Base-by-base conservation (phyloP, 2,888 invertebrate species). In the Apamea sordens region DNA sequence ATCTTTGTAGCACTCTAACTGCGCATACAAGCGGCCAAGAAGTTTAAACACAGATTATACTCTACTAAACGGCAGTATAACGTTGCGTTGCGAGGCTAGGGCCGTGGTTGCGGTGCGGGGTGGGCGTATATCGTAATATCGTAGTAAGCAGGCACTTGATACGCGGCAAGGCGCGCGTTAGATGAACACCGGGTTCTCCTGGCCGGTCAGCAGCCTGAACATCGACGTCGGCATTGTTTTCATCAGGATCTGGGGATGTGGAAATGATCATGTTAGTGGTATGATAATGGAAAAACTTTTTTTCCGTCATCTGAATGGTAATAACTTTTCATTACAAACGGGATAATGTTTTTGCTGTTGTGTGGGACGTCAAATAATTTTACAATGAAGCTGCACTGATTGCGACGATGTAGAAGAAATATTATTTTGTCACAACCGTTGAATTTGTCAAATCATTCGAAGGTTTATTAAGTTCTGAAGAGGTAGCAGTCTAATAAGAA, bases 221-320 rank as follows among this genome's bases (percentile, higher is more conserved):
- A 99, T 99, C 88, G 99, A 99, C 89, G 99, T 99, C 91, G 99
- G 99, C 99, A 99, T 99, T 83, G 99, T 99, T 97, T 99, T 99
- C 99, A 99, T 99, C 92, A 99, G 98, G 92, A 99, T 99, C 99
- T 99, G 97, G 5, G 36, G 24, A 24, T 18, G 15, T 28, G 15
- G 18, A 63, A 63, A 63, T 63, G 2, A 18, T 61, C 7, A 28
- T 28, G 13, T 61, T 61, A 61, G 13, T 61, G 59, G 13, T 59
- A 59, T 13, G 13, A 56, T n/a, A 6, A 8, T 10, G 1, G 56
- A 11, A 59, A 11, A 59, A 59, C n/a, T 47, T 18, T 50, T 36
- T 56, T n/a, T 61, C 6, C n/a, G 59, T 7, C 6, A 15, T 61
- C 15, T 61, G 53, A 53, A 50, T 50, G 41, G 18, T 50, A 18